A percentile compares a stretch with the other conserved stretches of the same genome.
phyloP scores from a whole-genome alignment of 2,888 invertebrate species.

The Pseudococcus longispinus region DNA sequence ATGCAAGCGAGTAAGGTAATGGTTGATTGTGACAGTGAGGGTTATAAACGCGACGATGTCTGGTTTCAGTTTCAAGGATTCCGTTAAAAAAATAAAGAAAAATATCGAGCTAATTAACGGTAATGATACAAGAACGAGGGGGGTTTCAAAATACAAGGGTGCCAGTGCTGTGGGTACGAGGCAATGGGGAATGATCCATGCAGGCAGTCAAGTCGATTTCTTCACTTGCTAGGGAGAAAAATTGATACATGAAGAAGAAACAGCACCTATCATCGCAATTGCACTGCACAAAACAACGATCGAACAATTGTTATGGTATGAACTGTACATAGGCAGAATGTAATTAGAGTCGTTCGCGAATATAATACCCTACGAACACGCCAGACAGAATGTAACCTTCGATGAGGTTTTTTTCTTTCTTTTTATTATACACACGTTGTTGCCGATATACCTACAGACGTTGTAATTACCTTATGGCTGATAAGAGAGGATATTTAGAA shows the following conservation, averaged over 20 bases:
- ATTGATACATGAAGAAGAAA: background rate
- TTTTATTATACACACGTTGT: background rate
- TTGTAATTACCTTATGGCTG: slow-evolving; percentile 18
- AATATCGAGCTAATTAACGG: background rate
- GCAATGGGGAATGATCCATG: background rate
- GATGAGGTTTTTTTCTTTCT: background rate
- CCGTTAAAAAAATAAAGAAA: background rate
- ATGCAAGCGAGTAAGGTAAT: background rate
- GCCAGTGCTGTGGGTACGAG: no score
- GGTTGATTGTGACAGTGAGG: background rate
- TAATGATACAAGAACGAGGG: background rate
- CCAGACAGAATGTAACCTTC: slow-evolving; percentile 16
- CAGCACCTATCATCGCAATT: background rate
- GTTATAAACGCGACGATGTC: background rate
- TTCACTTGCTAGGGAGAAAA: background rate
- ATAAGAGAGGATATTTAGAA: background rate
- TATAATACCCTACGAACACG: background rate
- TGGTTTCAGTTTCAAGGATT: slow-evolving; percentile 1
- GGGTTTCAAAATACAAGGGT: background rate
- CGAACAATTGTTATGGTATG: background rate
- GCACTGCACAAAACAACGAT: background rate
- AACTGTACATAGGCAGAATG: background rate
- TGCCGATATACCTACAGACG: background rate
- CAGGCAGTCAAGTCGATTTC: background rate
- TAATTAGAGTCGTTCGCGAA: background rate